Base-by-base conservation (phyloP, 2,888 invertebrate genomes). In the Erannis defoliaria region DNA sequence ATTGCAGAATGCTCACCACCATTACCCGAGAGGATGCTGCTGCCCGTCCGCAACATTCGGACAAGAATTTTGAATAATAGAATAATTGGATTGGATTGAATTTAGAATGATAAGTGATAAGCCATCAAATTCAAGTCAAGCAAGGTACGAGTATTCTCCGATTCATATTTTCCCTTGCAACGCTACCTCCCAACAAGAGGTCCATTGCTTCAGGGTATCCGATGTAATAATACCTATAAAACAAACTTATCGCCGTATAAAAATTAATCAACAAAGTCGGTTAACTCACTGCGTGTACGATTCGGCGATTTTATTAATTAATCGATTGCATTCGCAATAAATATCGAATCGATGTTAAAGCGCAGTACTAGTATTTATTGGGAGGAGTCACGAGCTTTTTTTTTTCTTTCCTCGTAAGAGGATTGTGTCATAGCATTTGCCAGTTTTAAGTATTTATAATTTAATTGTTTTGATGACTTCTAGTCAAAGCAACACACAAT, bases 271-370 rank as follows among this genome's bases (percentile, higher is more conserved):
- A n/a, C 55, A 31, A 57, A 64, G 63, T 68, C 63, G 65, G 66
- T 67, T 68, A 68, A 68, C 50, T 68, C 71, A 19, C 64, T 55
- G 58, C 68, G 55, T 70, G 68, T 66, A 66, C 65, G 53, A 65
- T 70, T 70, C 72, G 67, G 60, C 67, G 69, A 67, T 68, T 60
- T 67, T 65, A 68, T 72, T 71, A 71, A 72, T 72, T 71, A 69
- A 68, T 66, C 67, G 64, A 65, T 58, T 38, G 50, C 38, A 67
- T 67, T 48, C 59, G 64, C 67, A 59, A 71, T 72, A 71, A 71
- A 71, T 68, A 68, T 60, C 50, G 18, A 55, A 68, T 66, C 61
- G 63, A 63, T 66, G 67, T 66, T 68, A 63, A 67, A 64, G 58
- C 23, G 37, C 60, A 55, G 26, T 46, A 53, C 62, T 62, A 62